Evolutionary conservation across 2,888 invertebrate genomes (phyloP), one percentile per base, ranked within the genome.

Genomic region (Monoplex corrugatus): DNA sequence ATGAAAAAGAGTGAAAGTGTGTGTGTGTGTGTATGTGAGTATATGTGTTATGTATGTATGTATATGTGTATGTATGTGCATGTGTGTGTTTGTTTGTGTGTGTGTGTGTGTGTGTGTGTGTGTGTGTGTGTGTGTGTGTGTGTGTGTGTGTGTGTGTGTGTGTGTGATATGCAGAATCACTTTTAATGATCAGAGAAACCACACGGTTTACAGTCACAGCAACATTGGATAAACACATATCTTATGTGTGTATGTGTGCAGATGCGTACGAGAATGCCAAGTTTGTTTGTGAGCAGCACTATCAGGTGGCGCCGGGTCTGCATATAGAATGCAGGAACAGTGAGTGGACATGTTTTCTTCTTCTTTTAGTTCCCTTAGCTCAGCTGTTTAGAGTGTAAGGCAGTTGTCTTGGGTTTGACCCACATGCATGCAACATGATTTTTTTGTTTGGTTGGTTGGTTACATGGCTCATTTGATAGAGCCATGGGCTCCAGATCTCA

Each of bases 271-370:
- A 99, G 96, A 99, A 99, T 96, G 99, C 99, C 0, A 97, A 98
- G 92, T 99, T 99, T 96, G 97, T 99, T 72, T 99, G 99, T 97
- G 99, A 99, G 96, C 98, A 99, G 96, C 99, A 99, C 96, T 99
- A 99, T 96, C 96, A 99, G 95, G 97, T 98, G 0, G 98, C 99
- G 91, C 99, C 99, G 0, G 98, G 98, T 91, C 96, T 99, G 86
- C 97, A 98, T 91, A 97, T 99, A 87, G 97, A 97, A 91, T 97
- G 91, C 40, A 88, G 84, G 35, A 90, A 90, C 57, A 86, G 89
- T 89, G 78, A 80, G 78, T 40, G 43, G n/a, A n/a, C n/a, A n/a
- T n/a, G n/a, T n/a, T n/a, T n/a, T n/a, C n/a, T n/a, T n/a, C n/a
- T n/a, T n/a, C n/a, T n/a, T n/a, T n/a, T n/a, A n/a, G n/a, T n/a